These are phyloP conservation scores for Ophthalmolycus amberensis DNA, from an alignment of 2,113 vertebrate genomes.

Conservation along the genomic window DNA sequence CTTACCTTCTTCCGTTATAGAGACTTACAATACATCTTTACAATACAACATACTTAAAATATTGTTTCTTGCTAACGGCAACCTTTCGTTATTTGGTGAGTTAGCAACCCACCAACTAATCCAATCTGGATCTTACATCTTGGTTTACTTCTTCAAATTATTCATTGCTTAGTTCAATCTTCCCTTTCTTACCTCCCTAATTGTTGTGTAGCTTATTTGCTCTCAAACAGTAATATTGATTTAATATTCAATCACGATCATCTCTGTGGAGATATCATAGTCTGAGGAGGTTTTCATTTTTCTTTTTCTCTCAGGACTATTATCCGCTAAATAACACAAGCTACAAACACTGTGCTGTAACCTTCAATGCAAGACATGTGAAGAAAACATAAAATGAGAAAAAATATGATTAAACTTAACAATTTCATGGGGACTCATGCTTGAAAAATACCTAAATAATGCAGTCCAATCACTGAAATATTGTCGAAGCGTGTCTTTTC, in stretches of 20 bases:
- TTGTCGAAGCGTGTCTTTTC: constrained; percentile 14
- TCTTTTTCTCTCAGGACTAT: not conserved
- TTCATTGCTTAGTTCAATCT: not conserved
- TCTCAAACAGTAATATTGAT: not conserved
- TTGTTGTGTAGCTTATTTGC: not conserved
- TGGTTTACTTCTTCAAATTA: not conserved
- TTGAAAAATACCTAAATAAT: constrained; percentile 22
- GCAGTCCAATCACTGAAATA: constrained; percentile 21
- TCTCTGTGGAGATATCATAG: not conserved
- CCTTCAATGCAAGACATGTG: not conserved
- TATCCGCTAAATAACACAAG: not conserved
- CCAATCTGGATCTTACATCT: too few relatives aligned
- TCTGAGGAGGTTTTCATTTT: not conserved
- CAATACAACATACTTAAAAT: too few relatives aligned
- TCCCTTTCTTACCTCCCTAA: not conserved
- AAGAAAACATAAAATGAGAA: not conserved
- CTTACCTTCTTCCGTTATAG: not conserved
- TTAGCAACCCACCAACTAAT: too few relatives aligned
- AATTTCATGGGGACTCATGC: not conserved
- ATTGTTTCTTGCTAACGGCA: too few relatives aligned
- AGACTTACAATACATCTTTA: too few relatives aligned
- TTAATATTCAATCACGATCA: not conserved
- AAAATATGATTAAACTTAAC: not conserved
- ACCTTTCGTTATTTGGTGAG: too few relatives aligned
- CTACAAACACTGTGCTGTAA: not conserved